Conservation (phyloP, 2,113 vertebrate species). For the Cathartes aura region DNA sequence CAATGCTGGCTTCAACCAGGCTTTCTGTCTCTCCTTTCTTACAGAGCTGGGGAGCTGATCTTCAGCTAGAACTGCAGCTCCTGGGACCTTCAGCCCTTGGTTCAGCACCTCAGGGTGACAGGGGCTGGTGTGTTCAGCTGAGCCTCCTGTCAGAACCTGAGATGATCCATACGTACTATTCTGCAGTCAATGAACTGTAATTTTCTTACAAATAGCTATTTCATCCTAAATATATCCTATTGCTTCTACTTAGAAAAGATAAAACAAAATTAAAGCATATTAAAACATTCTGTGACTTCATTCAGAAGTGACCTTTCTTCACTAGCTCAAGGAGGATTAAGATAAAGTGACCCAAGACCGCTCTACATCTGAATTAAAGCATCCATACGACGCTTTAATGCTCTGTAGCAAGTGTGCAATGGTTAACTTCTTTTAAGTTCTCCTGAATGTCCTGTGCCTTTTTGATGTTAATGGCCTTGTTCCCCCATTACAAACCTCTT, state of each 20-base stretch:
- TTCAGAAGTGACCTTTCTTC: not conserved
- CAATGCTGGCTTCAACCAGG: not conserved
- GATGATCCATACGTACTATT: not conserved
- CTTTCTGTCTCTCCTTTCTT: not conserved
- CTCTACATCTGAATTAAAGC: not conserved
- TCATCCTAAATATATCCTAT: not conserved
- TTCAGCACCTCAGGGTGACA: not conserved
- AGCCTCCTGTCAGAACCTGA: not conserved
- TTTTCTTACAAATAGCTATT: slow-evolving; percentile 7
- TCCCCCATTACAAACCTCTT: not conserved
- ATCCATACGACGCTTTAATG: not conserved
- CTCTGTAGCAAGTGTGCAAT: not conserved
- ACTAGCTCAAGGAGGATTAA: not conserved
- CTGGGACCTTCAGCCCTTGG: not conserved
- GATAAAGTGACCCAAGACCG: not conserved
- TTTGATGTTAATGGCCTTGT: not conserved
- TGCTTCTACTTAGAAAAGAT: not conserved
- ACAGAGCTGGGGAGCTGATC: not conserved
- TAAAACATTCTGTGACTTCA: not conserved
- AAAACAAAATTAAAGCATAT: not conserved
- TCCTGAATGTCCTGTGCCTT: not conserved
- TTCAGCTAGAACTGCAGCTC: not conserved
- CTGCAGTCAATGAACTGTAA: not conserved
- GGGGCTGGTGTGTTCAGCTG: not conserved
- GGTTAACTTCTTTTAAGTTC: not conserved